Evolutionary conservation across 2,888 invertebrate genomes (phyloP), one percentile per base, ranked within the genome.

Genomic region (Ophioninae sp.): DNA sequence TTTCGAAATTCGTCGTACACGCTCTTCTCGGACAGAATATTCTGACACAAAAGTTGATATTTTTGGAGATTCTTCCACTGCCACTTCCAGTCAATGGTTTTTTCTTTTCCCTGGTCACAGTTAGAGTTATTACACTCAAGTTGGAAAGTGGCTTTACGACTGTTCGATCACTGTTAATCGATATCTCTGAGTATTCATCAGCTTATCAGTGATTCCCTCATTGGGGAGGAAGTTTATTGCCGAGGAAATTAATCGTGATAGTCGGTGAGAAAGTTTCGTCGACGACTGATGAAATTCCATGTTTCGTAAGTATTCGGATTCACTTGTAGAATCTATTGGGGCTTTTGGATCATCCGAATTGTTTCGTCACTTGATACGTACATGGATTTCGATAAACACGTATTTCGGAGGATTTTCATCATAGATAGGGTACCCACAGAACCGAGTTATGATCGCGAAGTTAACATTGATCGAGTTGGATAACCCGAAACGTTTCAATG

Each of bases 391-490:
- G 17, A 22, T 68, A 17, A 23, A 68, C 17, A 22, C 44, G 23
- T 6, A n/a, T 68, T 68, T 6, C 13, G 23, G 23, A 7, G 51
- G 13, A 8, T 68, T 51, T 23, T 8, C 9, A 58, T 30, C 39
- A 8, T 37, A 51, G 22, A 30, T 58, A 9, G 13, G 58, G 37
- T 17, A 59, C 9, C n/a, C 39, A 51, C 67, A 44, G 37, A 68
- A 67, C 68, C 23, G 51, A 20, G 23, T 61, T 73, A 65, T 74
- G 39, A 79, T 79, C 73, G 68, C 51, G 58, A 68, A 76, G 76
- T 58, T 76, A 67, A 73, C 79, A 73, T 79, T 68, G 73, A 73
- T 68, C 73, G 73, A 59, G 22, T 59, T 73, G 44, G 67, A n/a
- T 20, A 10, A 67, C 13, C 37, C 37, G 58, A 37, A 58, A 58